Evolutionary conservation across 23 tunicate genomes (phyloP), one percentile per base, ranked within the genome.

Genomic region (Halocynthia roretzi): DNA sequence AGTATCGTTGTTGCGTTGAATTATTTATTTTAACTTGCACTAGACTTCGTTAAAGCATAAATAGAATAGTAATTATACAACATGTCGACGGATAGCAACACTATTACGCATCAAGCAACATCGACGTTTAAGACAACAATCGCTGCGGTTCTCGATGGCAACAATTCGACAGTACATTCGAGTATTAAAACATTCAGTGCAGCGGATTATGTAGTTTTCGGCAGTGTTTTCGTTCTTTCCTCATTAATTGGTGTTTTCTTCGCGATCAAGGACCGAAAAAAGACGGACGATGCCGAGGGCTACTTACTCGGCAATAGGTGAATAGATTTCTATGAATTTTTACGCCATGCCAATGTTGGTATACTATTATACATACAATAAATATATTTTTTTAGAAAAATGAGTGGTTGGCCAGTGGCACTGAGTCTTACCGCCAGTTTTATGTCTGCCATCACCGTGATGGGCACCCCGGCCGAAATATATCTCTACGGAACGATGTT

Each of bases 401-500:
- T 83, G 82, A 84, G 85, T 44, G 96, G 87, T 8, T 83, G 83
- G 83, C 96, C 96, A 7, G 82, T 89, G 0, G 96, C 88, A 8
- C 77, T 89, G 53, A 83, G 88, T 61, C 80, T 89, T 2, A 84
- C 87, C n/a, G 84, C 96, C 21, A 83, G 88, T 68, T 89, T 89
- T 70, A 84, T 89, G 85, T 89, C 96, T 7, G 96, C 93, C 6
- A 81, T 86, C 7, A 86, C 71, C 23, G 31, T 67, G 2, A 67
- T 82, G 9, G 94, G 94, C 23, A 87, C 94, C 7, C 94, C 94
- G 7, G 87, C 94, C 5, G 94, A 87, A 63, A 60, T 77, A 62
- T 87, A 87, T 68, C 60, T 49, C 8, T 87, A 87, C 80, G 94
- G 94, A 5, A 82, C 94, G 8, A 87, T 87, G 94, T 87, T 82